Evolutionary conservation across 2,113 vertebrate species (phyloP).

Genomic region (Jaculus jaculus): DNA sequence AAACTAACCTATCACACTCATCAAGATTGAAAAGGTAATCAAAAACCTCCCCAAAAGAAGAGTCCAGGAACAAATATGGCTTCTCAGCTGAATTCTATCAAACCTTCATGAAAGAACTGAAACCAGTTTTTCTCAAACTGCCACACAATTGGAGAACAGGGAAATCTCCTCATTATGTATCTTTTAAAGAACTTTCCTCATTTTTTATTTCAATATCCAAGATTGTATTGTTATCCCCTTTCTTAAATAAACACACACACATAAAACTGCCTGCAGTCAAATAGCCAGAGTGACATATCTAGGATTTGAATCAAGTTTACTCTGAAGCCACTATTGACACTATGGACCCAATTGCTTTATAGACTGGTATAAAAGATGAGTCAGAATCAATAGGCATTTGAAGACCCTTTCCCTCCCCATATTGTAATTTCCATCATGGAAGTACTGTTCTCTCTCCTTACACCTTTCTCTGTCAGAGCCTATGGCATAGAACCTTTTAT

Average conservation of each 20-base stretch:
- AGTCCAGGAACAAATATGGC: no score
- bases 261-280: neutral
- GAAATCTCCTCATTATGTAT: neutral
- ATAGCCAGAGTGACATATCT: neutral
- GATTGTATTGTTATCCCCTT: neutral
- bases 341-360: constrained; percentile 2
- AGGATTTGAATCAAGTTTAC: neutral
- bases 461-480: neutral
- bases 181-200: neutral
- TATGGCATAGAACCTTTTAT: neutral
- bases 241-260: neutral
- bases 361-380: neutral
- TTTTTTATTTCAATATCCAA: constrained; percentile 1
- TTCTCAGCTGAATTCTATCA: no score
- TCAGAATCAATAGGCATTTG: neutral
- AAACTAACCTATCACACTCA: no score
- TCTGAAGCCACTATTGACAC: neutral
- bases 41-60: no score
- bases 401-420: neutral
- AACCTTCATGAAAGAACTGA: no score
- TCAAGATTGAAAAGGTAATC: no score
- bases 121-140: no score
- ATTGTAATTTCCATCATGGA: neutral
- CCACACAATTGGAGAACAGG: no score
- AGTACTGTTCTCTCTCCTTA: neutral